Evolutionary conservation across 2,797 vertebrate genomes (phyloP).

Genomic region (Molossus molossus): DNA sequence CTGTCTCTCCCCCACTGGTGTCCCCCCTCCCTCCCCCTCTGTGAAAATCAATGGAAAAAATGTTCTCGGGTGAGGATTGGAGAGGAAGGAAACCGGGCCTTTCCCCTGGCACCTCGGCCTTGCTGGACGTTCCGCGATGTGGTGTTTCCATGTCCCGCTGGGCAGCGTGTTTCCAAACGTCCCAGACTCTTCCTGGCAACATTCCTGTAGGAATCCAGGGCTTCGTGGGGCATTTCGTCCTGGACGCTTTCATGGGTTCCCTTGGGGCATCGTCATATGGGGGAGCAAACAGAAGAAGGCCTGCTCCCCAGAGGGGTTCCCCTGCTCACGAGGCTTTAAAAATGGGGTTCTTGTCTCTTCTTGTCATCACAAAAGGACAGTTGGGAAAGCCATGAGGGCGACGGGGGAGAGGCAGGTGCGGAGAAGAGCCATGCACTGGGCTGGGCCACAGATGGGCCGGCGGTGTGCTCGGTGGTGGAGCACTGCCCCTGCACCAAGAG

Average conservation of each 20-base stretch:
- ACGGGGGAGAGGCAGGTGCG: not conserved
- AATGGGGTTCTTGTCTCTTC: not conserved
- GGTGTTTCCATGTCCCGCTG: not conserved
- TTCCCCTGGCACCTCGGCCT: not conserved
- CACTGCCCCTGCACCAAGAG: no score
- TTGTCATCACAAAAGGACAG: constrained; percentile 8
- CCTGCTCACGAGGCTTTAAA: not conserved
- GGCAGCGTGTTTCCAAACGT: not conserved
- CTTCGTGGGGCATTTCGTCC: not conserved
- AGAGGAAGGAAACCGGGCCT: no score
- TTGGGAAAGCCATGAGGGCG: not conserved
- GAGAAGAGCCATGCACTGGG: rapidly evolving
- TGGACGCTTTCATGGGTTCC: not conserved
- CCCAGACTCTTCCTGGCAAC: not conserved
- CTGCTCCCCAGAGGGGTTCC: not conserved
- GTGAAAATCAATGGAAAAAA: no score
- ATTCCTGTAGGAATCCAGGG: not conserved
- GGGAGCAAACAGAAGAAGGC: not conserved
- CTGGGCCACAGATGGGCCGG: not conserved
- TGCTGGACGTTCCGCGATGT: not conserved
- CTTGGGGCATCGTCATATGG: not conserved
- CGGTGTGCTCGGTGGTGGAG: no score
- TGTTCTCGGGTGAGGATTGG: no score
- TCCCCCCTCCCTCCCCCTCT: no score
- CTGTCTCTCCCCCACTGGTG: no score